Conservation (phyloP, 2,113 vertebrate genomes). For the Gobiocypris rarus region DNA sequence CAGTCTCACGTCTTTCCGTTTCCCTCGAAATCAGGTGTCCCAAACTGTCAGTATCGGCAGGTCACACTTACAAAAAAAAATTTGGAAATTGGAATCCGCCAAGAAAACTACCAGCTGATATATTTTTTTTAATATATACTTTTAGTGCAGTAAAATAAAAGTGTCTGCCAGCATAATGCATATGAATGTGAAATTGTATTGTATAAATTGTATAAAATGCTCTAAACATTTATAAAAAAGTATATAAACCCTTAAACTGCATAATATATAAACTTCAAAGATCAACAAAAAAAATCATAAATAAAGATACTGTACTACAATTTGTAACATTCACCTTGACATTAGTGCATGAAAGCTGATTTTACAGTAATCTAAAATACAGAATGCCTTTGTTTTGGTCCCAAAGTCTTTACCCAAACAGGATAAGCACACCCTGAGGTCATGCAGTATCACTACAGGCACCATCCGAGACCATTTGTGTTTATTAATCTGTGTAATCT, state of each 20-base stretch:
- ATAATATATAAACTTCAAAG: too few species aligned
- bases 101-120: too few species aligned
- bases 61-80: too few species aligned
- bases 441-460: constrained; percentile 49
- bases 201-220: neutral
- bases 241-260: neutral
- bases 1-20: too few species aligned
- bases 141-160: neutral
- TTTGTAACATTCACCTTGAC: neutral
- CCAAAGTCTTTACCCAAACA: constrained; percentile 2
- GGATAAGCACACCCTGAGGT: neutral
- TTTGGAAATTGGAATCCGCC: too few species aligned
- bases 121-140: neutral
- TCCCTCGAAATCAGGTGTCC: too few species aligned
- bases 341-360: neutral
- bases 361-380: neutral
- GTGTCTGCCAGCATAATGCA: too few species aligned
- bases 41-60: too few species aligned
- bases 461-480: constrained; percentile 63
- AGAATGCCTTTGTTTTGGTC: neutral
- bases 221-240: too few species aligned
- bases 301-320: neutral
- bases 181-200: too few species aligned
- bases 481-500: constrained; percentile 77
- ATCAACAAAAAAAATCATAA: neutral